Evolutionary conservation across 1,140 invertebrate species (phyloP), one percentile per base, ranked within the genome.

Genomic region (Phenacoccus solenopsis): DNA sequence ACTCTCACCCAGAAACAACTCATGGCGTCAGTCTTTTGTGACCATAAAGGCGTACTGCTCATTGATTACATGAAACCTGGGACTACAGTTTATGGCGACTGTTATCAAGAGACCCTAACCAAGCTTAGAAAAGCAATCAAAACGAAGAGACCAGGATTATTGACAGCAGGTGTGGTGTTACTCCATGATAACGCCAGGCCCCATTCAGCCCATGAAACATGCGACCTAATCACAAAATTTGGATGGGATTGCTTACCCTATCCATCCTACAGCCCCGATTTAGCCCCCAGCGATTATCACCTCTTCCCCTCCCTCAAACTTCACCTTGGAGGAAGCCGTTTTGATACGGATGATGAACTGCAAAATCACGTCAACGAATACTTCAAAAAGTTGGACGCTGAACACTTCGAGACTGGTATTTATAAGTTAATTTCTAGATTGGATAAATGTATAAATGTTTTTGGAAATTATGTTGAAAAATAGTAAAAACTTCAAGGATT

Each of bases 141-240:
- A 70, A 74, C 74, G 59, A 71, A 71, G 68, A 16, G 72, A 35
- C 28, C 59, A 13, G 69, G 71, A 69, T 69, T 75, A 49, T 73
- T 75, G 49, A 71, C 71, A 13, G 56, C 56, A 13, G 69, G 73
- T 57, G 35, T 73, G 68, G n/a, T 69, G 30, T 70, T 75, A 10
- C 70, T 73, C 25, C 76, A 78, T 30, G 78, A 79, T 73, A 79
- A 79, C 69, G 78, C 76, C 16, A 69, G 73, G 68, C 76, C 75
- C 20, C 77, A 79, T 70, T 68, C 72, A 28, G 71, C 72, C 57
- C 30, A 30, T 28, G 7, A 38, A 57, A 76, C 75, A 25, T 20
- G 69, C 30, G 68, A 35, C 1, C 28, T 68, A n/a, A 69, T 72
- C 20, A 12, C 71, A 28, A 38, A 70, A 1, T 73, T 78, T 68